Evolutionary conservation across 2,113 vertebrate species (phyloP).

Genomic region (Panurus biarmicus): DNA sequence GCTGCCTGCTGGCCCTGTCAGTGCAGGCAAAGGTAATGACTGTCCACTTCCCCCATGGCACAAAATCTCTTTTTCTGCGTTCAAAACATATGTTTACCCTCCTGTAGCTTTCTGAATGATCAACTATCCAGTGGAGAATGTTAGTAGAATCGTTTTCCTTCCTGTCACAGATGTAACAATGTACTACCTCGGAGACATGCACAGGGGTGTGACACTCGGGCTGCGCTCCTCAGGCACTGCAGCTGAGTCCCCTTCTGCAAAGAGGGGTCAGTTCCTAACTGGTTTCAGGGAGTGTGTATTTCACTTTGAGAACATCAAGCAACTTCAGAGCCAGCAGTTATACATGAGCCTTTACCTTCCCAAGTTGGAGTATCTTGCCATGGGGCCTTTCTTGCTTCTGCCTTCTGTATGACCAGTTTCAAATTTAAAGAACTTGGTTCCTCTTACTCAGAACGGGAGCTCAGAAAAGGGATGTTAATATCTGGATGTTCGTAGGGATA

Average conservation of each 20-base stretch:
- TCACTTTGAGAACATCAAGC: background rate
- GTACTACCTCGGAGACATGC: background rate
- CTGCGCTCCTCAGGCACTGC: background rate
- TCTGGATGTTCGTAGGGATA: background rate
- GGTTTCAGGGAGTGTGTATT: background rate
- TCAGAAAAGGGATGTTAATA: background rate
- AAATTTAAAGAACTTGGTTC: background rate
- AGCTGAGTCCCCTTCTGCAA: background rate
- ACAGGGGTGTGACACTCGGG: fast-evolving
- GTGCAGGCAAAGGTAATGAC: background rate
- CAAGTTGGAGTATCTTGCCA: background rate
- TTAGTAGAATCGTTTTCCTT: background rate
- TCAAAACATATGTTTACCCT: background rate
- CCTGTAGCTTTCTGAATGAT: background rate
- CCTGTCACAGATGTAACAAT: no score
- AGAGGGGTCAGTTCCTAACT: background rate
- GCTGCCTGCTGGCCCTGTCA: background rate
- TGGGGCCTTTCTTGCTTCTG: background rate
- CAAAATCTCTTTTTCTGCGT: background rate
- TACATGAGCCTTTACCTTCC: background rate
- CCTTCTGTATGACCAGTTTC: background rate
- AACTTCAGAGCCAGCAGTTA: background rate
- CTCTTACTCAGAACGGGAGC: background rate
- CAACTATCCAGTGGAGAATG: background rate
- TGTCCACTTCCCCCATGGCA: background rate